A percentile compares a stretch with the other conserved stretches of the same genome.
Conservation (phyloP, 2,888 invertebrate species). For the Hymenopus coronatus region DNA sequence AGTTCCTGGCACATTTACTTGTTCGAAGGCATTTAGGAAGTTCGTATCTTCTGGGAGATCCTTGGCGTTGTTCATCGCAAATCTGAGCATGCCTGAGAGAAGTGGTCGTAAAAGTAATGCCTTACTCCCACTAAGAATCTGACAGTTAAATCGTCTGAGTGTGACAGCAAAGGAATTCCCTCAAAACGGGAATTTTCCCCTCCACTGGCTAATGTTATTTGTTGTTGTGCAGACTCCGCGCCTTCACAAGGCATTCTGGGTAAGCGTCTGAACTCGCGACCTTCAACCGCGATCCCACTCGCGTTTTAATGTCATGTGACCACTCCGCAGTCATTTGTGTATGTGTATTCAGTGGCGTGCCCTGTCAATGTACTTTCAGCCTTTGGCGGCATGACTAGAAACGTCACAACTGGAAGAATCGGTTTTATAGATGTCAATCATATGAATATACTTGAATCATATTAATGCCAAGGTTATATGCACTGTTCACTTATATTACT, state of each 20-base stretch:
- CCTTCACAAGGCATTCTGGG: background rate
- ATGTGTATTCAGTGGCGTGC: background rate
- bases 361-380: background rate
- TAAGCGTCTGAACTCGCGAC: background rate
- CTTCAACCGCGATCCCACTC: background rate
- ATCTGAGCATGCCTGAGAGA: background rate
- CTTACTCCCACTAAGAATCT: background rate
- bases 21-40: too few species aligned
- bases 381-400: too few species aligned
- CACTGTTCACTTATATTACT: too few species aligned
- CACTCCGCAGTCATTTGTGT: background rate
- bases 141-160: background rate
- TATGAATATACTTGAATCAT: too few species aligned
- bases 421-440: too few species aligned
- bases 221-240: background rate
- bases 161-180: background rate
- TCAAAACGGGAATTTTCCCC: background rate
- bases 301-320: background rate
- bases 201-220: background rate
- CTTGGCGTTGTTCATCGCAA: too few species aligned
- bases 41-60: too few species aligned
- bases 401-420: too few species aligned
- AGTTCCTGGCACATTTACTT: too few species aligned
- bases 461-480: too few species aligned
- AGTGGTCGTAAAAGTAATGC: background rate